Evolutionary conservation across 2,888 invertebrate genomes (phyloP).

Genomic region (Galeruca laticollis): DNA sequence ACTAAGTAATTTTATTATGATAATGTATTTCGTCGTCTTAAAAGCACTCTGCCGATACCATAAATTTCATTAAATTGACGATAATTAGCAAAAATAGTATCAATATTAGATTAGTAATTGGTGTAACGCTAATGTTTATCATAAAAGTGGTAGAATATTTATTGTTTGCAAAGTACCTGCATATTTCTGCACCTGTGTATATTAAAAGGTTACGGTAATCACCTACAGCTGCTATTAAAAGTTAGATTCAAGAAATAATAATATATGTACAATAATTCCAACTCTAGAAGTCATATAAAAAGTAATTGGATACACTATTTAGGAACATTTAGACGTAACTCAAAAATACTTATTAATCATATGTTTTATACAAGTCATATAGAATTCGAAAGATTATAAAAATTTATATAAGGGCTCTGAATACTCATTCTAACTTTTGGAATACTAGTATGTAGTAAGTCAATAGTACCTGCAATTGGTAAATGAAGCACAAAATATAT

Average conservation of each 20-base stretch:
- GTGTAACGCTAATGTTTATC: conserved; percentile 26
- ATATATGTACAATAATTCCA: neutral
- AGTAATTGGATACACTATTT: too few relatives aligned
- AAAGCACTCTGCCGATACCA: conserved; percentile 47
- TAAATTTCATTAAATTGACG: conserved; percentile 46
- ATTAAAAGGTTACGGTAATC: neutral
- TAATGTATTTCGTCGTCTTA: conserved; percentile 41
- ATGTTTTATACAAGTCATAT: too few relatives aligned
- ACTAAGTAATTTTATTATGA: neutral
- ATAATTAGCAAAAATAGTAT: conserved; percentile 47
- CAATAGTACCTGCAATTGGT: too few relatives aligned
- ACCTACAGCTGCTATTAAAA: neutral
- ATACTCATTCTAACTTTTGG: too few relatives aligned
- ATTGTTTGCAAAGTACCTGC: neutral
- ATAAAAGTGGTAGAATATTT: neutral
- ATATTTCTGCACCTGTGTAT: conserved; percentile 1
- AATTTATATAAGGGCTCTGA: too few relatives aligned
- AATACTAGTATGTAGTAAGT: too few relatives aligned
- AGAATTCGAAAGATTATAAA: too few relatives aligned
- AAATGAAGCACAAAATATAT: too few relatives aligned
- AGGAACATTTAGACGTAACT: too few relatives aligned
- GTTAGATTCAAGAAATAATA: neutral
- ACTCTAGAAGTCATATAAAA: neutral
- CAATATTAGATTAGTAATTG: conserved; percentile 38
- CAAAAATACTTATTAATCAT: too few relatives aligned